Percentiles rank a stretch among this genome's conserved stretches.
Evolutionary conservation across 2,888 invertebrate genomes (phyloP).

Genomic region (Melinaea marsaeus): DNA sequence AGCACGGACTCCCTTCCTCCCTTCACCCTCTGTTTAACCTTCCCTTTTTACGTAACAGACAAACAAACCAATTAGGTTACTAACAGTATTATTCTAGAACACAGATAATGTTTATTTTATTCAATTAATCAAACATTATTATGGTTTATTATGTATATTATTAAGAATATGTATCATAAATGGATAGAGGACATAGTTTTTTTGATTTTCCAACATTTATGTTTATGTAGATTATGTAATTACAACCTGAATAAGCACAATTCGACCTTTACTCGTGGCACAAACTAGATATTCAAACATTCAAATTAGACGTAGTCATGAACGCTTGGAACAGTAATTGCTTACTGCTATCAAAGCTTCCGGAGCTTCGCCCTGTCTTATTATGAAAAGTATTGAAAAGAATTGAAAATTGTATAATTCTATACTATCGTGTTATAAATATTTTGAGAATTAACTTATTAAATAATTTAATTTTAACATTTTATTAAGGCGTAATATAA

Average conservation of each 20-base stretch:
- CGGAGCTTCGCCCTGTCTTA: conserved; percentile 10
- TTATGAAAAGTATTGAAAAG: not conserved
- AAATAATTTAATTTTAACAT: too few relatives aligned
- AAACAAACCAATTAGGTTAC: conserved; percentile 41
- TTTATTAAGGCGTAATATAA: too few relatives aligned
- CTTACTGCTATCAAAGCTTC: conserved; percentile 24
- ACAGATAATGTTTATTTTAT: not conserved
- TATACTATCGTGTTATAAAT: too few relatives aligned
- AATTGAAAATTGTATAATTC: not conserved
- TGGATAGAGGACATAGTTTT: too few relatives aligned
- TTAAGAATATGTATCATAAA: too few relatives aligned
- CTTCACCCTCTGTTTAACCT: conserved; percentile 52
- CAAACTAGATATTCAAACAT: conserved; percentile 24
- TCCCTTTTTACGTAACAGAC: conserved; percentile 49
- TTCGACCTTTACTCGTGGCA: conserved; percentile 15
- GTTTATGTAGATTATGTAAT: not conserved
- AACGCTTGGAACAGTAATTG: conserved; percentile 20
- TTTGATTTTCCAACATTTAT: too few relatives aligned
- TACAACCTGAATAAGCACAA: not conserved
- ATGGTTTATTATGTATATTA: too few relatives aligned
- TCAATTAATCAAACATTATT: not conserved
- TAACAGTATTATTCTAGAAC: not conserved
- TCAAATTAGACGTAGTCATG: conserved; percentile 22
- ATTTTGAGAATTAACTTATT: too few relatives aligned
- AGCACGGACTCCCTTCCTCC: conserved; percentile 65